Conservation (phyloP, 2,797 vertebrate species). For the Gephyroberyx darwinii region DNA sequence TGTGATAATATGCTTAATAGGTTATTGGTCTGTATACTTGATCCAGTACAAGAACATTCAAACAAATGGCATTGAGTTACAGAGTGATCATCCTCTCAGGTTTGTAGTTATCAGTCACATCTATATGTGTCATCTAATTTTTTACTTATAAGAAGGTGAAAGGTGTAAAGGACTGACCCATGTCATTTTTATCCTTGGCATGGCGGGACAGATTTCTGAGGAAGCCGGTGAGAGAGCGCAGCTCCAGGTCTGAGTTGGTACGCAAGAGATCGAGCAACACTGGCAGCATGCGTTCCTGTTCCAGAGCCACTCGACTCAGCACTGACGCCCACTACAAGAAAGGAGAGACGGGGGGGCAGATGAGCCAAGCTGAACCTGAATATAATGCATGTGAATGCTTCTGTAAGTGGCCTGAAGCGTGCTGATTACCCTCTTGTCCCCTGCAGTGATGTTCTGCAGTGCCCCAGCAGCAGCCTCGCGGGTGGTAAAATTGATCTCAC, state of each 20-base stretch:
- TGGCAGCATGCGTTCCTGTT: slow-evolving; percentile 89
- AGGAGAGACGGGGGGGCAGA: neutral
- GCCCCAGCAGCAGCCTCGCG: slow-evolving; percentile 92
- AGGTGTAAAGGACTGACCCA: slow-evolving; percentile 83
- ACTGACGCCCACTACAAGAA: slow-evolving; percentile 88
- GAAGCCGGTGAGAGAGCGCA: slow-evolving; percentile 90
- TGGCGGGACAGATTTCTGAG: slow-evolving; percentile 93
- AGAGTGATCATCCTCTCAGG: no score
- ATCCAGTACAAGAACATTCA: neutral
- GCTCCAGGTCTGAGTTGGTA: slow-evolving; percentile 83
- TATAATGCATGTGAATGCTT: neutral
- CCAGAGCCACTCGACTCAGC: slow-evolving; percentile 88
- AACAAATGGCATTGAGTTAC: no score
- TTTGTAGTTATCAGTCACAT: neutral
- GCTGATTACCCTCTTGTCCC: slow-evolving; percentile 87
- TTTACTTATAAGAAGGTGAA: neutral
- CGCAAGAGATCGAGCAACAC: slow-evolving; percentile 83
- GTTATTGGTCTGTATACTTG: neutral
- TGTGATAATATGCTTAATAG: neutral
- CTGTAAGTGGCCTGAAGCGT: neutral
- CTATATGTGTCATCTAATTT: neutral
- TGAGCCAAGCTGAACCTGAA: neutral
- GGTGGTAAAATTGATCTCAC: slow-evolving; percentile 86
- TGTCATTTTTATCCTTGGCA: slow-evolving; percentile 85
- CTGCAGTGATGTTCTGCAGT: slow-evolving; percentile 95